Base-by-base conservation (phyloP, 2,797 vertebrate genomes). In the Dermochelys coriacea region DNA sequence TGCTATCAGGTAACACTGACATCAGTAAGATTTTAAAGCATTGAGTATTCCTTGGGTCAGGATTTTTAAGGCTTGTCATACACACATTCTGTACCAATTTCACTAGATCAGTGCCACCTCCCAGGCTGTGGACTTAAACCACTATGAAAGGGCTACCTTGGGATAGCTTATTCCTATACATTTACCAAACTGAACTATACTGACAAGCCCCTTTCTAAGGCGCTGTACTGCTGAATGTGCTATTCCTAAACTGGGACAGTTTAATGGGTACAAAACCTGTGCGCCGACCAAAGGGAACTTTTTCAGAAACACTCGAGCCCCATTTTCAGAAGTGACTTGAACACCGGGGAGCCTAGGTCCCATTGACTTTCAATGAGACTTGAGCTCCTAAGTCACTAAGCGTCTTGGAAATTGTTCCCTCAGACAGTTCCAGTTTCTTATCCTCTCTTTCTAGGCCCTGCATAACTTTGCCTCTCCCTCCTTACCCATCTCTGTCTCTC, bases 141-240 rank as follows among this genome's bases (percentile, higher is more conserved):
- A 21, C n/a, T 41, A 41, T 74, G 14, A 61, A 61, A 61, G 59
- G 31, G 31, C 59, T 61, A 25, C 68, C 37, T 74, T 19, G 12
- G 11, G 21, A 41, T 41, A 74, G 23, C 37, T 41, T 12, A 37
- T 41, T 74, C 37, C 68, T 25, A 25, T 21, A 41, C 3, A 0
- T n/a, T 15, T 59, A 68, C 54, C 51, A 88, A 94, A 82, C 25
- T 51, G 34, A 31, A 34, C 37, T 85, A 11, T 77, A 45, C 84
- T 91, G 15, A 0, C 1, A 51, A 81, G 82, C 84, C 19, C 18
- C 61, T 84, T 80, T 68, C 79, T 61, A 64, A 57, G 84, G 57
- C 0, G 0, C 55, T 71, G 0, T 0, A 74, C 57, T 15, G 3
- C 51, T 51, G 51, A 64, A 61, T 34, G 31, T 34, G 31, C 59